Percentiles rank a stretch among this genome's conserved stretches.
Conservation (phyloP, 2,797 vertebrate genomes). For the Sebastes steindachneri region DNA sequence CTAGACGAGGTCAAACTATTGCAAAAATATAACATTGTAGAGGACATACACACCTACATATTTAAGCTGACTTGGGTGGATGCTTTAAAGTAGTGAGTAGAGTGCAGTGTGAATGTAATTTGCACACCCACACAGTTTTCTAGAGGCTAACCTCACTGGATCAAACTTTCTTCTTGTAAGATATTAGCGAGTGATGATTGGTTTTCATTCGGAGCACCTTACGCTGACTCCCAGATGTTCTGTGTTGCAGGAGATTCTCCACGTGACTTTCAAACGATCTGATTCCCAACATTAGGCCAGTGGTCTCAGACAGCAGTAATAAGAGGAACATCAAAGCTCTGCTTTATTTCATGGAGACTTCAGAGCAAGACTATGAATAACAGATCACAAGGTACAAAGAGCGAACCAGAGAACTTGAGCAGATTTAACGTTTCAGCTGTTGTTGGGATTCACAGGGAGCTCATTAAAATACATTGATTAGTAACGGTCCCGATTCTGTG, state of each 20-base stretch:
- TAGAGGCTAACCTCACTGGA: slow-evolving; percentile 11
- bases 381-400: slow-evolving; percentile 78
- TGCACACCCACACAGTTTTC: slow-evolving; percentile 30
- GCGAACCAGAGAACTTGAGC: slow-evolving; percentile 70
- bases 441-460: slow-evolving; percentile 69
- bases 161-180: slow-evolving; percentile 28
- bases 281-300: slow-evolving; percentile 59
- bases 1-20: slow-evolving; percentile 22
- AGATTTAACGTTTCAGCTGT: slow-evolving; percentile 72
- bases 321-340: slow-evolving; percentile 76
- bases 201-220: slow-evolving; percentile 31
- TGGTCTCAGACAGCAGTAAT: slow-evolving; percentile 64
- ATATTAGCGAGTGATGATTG: slow-evolving; percentile 8
- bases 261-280: slow-evolving; percentile 43
- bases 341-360: slow-evolving; percentile 70
- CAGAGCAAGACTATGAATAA: slow-evolving; percentile 76
- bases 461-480: slow-evolving; percentile 80
- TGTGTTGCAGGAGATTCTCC: slow-evolving; percentile 40
- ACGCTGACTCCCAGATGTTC: slow-evolving; percentile 43
- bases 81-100: slow-evolving; percentile 24
- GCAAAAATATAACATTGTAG: slow-evolving; percentile 1
- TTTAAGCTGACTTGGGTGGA: slow-evolving; percentile 24
- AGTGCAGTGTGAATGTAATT: slow-evolving; percentile 32
- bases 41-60: slow-evolving; percentile 17
- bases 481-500: slow-evolving; percentile 69